Evolutionary conservation across 53 echinoderm and acorn worm genomes (phyloP).

Genomic region (Holothuria scabra): DNA sequence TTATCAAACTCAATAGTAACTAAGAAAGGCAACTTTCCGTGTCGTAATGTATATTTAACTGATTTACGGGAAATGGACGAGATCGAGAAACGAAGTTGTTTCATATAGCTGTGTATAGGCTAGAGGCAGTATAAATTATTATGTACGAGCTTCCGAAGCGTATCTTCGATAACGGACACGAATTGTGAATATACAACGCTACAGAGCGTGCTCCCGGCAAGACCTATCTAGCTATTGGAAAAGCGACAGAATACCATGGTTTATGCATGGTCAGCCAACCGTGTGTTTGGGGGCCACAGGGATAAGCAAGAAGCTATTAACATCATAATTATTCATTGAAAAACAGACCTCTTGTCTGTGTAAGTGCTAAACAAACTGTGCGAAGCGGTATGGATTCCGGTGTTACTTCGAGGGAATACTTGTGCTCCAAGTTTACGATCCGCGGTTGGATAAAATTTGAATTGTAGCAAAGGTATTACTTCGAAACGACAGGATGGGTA

Average conservation of each 20-base stretch:
- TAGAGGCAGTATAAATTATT: constrained; percentile 28
- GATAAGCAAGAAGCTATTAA: constrained; percentile 34
- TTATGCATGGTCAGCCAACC: constrained; percentile 44
- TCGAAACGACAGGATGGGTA: too few relatives aligned
- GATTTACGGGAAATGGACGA: too few relatives aligned
- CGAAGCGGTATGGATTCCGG: constrained; percentile 24
- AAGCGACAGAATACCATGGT: constrained; percentile 13
- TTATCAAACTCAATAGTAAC: too few relatives aligned
- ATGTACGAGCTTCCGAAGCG: constrained; percentile 38
- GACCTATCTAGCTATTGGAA: constrained; percentile 12
- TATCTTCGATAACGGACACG: constrained; percentile 16
- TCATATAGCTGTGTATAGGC: not conserved
- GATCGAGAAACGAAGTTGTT: too few relatives aligned
- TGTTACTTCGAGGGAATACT: constrained; percentile 13
- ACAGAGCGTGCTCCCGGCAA: constrained; percentile 16
- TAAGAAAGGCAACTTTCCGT: too few relatives aligned
- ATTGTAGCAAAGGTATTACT: not conserved
- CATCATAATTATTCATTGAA: constrained; percentile 49
- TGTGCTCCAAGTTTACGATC: constrained; percentile 3
- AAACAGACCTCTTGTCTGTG: constrained; percentile 46
- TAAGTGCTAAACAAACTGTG: constrained; percentile 47
- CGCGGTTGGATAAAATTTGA: not conserved
- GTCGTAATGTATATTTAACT: too few relatives aligned
- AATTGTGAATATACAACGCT: constrained; percentile 1
- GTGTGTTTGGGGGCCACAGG: constrained; percentile 43